Percentiles rank a stretch among this genome's conserved stretches.
phyloP scores from a whole-genome alignment of 2,797 vertebrate species.

The Lutjanus argentimaculatus region DNA sequence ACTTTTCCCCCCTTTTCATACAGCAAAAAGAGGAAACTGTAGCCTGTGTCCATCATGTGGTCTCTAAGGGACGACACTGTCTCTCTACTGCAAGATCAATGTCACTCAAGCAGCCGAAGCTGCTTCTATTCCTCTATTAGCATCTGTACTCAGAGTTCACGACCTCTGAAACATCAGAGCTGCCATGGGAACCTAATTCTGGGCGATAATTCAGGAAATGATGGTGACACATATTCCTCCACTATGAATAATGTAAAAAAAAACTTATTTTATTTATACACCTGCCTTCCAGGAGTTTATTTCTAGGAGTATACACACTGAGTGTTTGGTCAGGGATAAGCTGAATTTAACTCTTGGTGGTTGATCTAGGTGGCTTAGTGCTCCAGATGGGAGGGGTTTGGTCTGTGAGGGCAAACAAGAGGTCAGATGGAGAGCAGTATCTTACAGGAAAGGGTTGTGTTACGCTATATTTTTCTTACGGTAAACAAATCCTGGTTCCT shows the following conservation, averaged over 20 bases:
- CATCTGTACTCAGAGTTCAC: conserved; percentile 66
- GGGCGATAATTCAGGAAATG: conserved; percentile 48
- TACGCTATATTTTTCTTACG: background rate
- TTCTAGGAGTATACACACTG: conserved; percentile 7
- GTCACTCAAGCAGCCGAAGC: conserved; percentile 70
- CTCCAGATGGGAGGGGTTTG: background rate
- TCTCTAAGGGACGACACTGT: conserved; percentile 63
- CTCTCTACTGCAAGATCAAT: conserved; percentile 66
- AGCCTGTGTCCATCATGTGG: conserved; percentile 13
- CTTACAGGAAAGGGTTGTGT: background rate
- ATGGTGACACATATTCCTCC: conserved; percentile 43
- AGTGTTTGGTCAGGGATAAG: conserved; percentile 4
- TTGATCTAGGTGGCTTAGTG: background rate
- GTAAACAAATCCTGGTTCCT: background rate
- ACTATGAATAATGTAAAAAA: conserved; percentile 58
- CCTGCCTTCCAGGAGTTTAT: conserved; percentile 27
- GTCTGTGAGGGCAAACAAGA: background rate
- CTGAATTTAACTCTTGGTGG: background rate
- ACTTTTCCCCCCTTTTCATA: conserved; percentile 1
- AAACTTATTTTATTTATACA: conserved; percentile 53
- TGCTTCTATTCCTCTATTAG: conserved; percentile 62
- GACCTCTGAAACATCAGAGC: conserved; percentile 58
- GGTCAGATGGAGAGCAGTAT: background rate
- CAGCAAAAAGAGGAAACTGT: conserved; percentile 29
- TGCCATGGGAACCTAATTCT: conserved; percentile 44